Base-by-base conservation (phyloP, 2,888 invertebrate genomes). In the Melangyna quadrimaculata region DNA sequence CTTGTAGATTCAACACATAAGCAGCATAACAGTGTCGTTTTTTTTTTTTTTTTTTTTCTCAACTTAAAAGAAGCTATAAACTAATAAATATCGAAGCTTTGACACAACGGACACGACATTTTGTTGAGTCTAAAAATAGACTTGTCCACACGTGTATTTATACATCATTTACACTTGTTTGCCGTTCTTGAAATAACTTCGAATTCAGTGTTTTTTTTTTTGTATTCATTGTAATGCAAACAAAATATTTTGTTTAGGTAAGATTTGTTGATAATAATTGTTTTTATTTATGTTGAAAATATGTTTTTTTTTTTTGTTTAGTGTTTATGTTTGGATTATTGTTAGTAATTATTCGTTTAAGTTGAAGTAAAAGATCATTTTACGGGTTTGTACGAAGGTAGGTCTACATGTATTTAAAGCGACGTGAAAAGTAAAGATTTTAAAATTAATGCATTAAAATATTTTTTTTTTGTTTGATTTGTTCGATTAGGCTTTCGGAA, bases 81-180 rank as follows among this genome's bases (percentile, higher is more conserved):
- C 63, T 48, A 48, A 57, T 72, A 78, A 72, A 65, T 65, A 48
- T 22, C 37, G 63, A 65, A 71, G 55, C 65, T 78, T 55, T 72
- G 40, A 78, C 40, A 57, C 40, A 72, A 12, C n/a, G n/a, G n/a
- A 37, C 48, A 48, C 32, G 45, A 45, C 65, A 65, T 67, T 51
- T 67, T 51, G 48, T 67, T 48, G 32, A 24, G 7, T 67, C 67
- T 48, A 35, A 67, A 67, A 67, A 67, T 67, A 67, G 67, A 67
- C n/a, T 35, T 10, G 6, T 24, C 37, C 51, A 67, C 67, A 67
- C 67, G 67, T 67, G 67, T 27, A 10, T 32, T 27, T 12, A 32
- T 51, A 65, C 14, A 8, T 51, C 14, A 8, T 51, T 35, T 67
- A 51, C 67, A 67, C 67, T 67, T 67, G 67, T 67, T 67, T 32